Conservation (phyloP, 2,797 vertebrate species). For the Molossus alvarezi region DNA sequence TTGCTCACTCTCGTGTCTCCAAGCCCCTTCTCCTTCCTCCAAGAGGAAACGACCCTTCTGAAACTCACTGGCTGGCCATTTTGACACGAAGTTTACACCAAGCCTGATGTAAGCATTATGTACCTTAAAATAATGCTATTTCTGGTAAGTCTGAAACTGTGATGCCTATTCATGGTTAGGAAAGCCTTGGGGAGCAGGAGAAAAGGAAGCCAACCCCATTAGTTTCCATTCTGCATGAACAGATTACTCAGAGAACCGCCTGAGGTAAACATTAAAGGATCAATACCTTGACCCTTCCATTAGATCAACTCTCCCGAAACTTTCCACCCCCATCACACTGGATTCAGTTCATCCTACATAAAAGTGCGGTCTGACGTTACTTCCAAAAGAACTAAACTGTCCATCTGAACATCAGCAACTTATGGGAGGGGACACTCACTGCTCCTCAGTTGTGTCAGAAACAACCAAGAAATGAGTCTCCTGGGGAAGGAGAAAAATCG, state of each 20-base stretch:
- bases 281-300: too few relatives aligned
- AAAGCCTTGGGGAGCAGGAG: neutral
- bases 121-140: neutral
- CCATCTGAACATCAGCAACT: rapidly evolving
- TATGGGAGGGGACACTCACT: neutral
- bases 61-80: neutral
- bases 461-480: neutral
- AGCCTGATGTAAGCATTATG: neutral
- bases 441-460: neutral
- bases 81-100: neutral
- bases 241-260: neutral
- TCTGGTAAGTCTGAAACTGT: neutral
- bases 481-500: neutral
- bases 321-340: rapidly evolving
- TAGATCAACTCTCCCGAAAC: neutral
- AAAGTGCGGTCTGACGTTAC: neutral
- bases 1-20: neutral
- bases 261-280: neutral
- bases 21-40: conserved; percentile 8
- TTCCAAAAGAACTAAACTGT: neutral
- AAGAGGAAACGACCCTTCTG: neutral
- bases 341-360: neutral
- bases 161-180: neutral
- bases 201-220: neutral
- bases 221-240: neutral